Evolutionary conservation across 1,140 invertebrate species (phyloP), one percentile per base, ranked within the genome.

Genomic region (Ostrea edulis): DNA sequence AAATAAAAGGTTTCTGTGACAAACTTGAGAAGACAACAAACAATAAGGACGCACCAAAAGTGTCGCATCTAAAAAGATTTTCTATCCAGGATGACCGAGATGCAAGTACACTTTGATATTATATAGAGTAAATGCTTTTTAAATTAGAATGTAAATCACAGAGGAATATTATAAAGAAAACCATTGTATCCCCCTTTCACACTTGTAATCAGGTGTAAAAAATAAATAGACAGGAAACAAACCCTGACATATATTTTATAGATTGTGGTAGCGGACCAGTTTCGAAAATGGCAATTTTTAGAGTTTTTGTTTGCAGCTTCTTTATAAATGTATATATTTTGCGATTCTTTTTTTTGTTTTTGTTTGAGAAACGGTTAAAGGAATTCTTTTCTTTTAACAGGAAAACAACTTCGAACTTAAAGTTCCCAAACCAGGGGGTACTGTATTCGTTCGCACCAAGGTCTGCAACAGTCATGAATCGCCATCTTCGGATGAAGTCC

Each of bases 381-480:
- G 51, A 3, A 53, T 44, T 17, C 22, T 52, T 62, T 77, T n/a
- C 14, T 83, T 86, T 87, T 62, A 17, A 83, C 82, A 90, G 20
- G 86, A 84, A 14, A 86, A 85, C n/a, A 71, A 71, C 25, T 85
- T 86, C 87, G 89, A 90, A 5, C 55, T 88, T 20, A 89, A 89
- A 55, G 90, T 93, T 17, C 92, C 92, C 29, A 90, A 92, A 51
- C 91, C 92, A 11, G 92, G 92, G 29, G 92, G 92, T 7, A 91
- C 92, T 2, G 92, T 93, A 3, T 93, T 89, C 58, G 90, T 93
- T 9, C 88, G 89, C 22, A 86, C 89, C 51, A 90, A 89, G 58
- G 89, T 91, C 17, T 92, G 92, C 62, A 86, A 86, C 5, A 86
- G 89, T 12, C 71, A 84, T 14, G 88, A 85, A 58, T 71, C 86